Evolutionary conservation across 2,888 invertebrate species (phyloP), one percentile per base, ranked within the genome.

Genomic region (Carcina quercana): DNA sequence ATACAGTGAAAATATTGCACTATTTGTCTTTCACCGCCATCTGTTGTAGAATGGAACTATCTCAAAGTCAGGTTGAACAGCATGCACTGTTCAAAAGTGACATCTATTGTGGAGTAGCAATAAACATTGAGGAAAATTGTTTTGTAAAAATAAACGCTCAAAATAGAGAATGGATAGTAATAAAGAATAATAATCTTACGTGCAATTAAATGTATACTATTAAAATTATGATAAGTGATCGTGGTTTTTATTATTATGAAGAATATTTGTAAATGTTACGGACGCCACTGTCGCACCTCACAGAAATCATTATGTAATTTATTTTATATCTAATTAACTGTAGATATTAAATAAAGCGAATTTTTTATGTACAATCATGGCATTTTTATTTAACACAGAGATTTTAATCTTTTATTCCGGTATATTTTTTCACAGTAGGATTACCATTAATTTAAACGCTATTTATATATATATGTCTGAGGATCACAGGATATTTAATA

Each of bases 291-390:
- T 67, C 62, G 69, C n/a, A 58, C 30, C 34, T 57, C 49, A 59
- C 53, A 49, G 51, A 59, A 66, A 68, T 57, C 63, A 70, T 68
- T 66, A 68, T 80, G 76, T 83, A 83, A 82, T 82, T 80, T 82
- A 82, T 80, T 82, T 82, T 80, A 83, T 80, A 79, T 76, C 72
- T 80, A 79, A n/a, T n/a, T n/a, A n/a, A 79, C 67, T 83, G 82
- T 83, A 83, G 83, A 82, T 83, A 78, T 71, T 66, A 66, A 82
- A 76, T 82, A 82, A 82, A 83, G 58, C 60, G 63, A 80, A 72
- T 76, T 80, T 79, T 82, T 73, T 80, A 82, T 80, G 76, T 79
- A 82, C 58, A 60, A 50, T 38, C 22, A 25, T 32, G 34, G 40
- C 41, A 38, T 47, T 46, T 48, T 35, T 31, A 38, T 40, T 35